A percentile compares a stretch with the other conserved stretches of the same genome.
Conservation (phyloP, 2,797 vertebrate species). For the Cottoperca gobio region DNA sequence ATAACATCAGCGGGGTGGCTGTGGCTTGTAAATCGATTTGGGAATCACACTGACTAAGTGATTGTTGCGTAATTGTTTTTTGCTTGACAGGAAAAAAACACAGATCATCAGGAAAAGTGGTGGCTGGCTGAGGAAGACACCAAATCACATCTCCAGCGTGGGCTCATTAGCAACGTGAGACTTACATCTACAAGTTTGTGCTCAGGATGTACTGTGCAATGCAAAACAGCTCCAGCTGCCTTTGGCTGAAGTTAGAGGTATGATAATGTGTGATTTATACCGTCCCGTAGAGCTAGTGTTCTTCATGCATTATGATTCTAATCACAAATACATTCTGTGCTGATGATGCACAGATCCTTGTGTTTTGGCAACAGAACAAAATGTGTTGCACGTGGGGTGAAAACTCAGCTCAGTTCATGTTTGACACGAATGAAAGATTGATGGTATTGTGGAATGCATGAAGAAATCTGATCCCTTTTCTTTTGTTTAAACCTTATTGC, state of each 20-base stretch:
- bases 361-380: constrained; percentile 24
- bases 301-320: constrained; percentile 45
- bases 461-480: constrained; percentile 7
- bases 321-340: constrained; percentile 16
- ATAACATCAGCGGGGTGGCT: constrained; percentile 67
- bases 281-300: constrained; percentile 34
- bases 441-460: constrained; percentile 28
- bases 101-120: constrained; percentile 49
- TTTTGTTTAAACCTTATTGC: background rate
- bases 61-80: constrained; percentile 71
- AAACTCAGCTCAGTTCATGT: constrained; percentile 33
- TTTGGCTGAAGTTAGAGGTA: constrained; percentile 54
- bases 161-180: constrained; percentile 58
- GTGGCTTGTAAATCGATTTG: constrained; percentile 80
- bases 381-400: constrained; percentile 14
- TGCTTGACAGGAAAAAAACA: constrained; percentile 51
- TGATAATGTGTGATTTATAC: constrained; percentile 58
- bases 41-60: constrained; percentile 75
- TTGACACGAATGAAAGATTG: constrained; percentile 44
- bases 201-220: constrained; percentile 43
- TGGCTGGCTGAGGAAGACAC: constrained; percentile 34
- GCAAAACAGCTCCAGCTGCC: constrained; percentile 50
- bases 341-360: constrained; percentile 21
- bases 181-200: constrained; percentile 29
- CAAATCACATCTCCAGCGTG: constrained; percentile 52